Conservation (phyloP, 2,888 invertebrate species). For the Drosophila neonasuta region DNA sequence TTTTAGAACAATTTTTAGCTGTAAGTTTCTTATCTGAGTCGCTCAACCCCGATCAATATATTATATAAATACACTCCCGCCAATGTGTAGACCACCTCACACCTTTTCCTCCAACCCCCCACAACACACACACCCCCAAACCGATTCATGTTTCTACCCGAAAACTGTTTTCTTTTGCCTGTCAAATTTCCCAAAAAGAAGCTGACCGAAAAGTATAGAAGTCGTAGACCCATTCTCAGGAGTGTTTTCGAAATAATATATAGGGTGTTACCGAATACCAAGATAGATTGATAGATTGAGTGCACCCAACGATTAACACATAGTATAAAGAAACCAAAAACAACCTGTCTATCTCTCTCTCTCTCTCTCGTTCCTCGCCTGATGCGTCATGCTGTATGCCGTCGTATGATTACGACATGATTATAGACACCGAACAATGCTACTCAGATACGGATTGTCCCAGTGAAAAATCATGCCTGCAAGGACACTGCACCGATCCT, state of each 20-base stretch:
- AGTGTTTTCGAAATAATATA: slow-evolving; percentile 28
- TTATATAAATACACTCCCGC: slow-evolving; percentile 24
- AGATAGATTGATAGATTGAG: slow-evolving; percentile 58
- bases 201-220: slow-evolving; percentile 27
- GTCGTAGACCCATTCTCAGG: slow-evolving; percentile 34
- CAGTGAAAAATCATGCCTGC: slow-evolving; percentile 94
- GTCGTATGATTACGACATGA: slow-evolving; percentile 56
- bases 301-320: slow-evolving; percentile 73
- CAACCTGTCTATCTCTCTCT: slow-evolving; percentile 79
- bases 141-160: slow-evolving; percentile 39
- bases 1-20: slow-evolving; percentile 64
- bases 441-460: slow-evolving; percentile 95
- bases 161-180: slow-evolving; percentile 35
- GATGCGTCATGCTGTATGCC: slow-evolving; percentile 28
- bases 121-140: slow-evolving; percentile 4
- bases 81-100: slow-evolving; percentile 30
- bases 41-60: slow-evolving; percentile 15
- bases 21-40: slow-evolving; percentile 62
- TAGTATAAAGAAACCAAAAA: slow-evolving; percentile 53
- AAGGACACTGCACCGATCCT: slow-evolving; percentile 94
- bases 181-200: slow-evolving; percentile 20
- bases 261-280: slow-evolving; percentile 43
- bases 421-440: slow-evolving; percentile 89
- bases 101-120: slow-evolving; percentile 15
- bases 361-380: slow-evolving; percentile 69